Evolutionary conservation across 2,797 vertebrate species (phyloP).

Genomic region (Urophycis tenuis): DNA sequence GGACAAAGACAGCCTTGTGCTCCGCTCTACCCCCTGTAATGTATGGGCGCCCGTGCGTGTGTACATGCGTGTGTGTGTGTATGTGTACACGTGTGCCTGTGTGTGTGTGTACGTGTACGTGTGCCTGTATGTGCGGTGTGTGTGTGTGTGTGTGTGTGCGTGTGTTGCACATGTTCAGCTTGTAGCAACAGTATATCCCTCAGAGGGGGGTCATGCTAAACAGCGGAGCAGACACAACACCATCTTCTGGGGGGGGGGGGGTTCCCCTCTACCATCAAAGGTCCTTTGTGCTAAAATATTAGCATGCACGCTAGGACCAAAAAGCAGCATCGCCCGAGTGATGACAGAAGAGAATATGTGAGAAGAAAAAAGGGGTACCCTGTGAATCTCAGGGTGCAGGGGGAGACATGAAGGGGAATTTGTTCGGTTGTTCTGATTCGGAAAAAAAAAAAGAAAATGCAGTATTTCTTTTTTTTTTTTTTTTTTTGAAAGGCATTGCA

Average conservation of each 20-base stretch:
- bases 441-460: no score
- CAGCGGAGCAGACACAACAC: background rate
- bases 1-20: slow-evolving; percentile 62
- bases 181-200: background rate
- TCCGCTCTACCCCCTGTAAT: slow-evolving; percentile 25
- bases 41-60: background rate
- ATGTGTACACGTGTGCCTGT: slow-evolving; percentile 10
- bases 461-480: background rate
- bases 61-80: slow-evolving; percentile 9
- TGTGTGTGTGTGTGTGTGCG: background rate
- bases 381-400: no score
- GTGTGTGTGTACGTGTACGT: slow-evolving; percentile 10
- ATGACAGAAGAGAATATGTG: no score
- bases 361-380: no score
- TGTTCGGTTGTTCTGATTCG: background rate
- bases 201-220: background rate
- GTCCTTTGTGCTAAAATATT: background rate
- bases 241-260: background rate
- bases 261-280: background rate
- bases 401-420: background rate
- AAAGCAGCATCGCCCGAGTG: background rate
- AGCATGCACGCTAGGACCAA: background rate
- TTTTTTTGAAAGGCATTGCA: background rate
- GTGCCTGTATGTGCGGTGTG: slow-evolving; percentile 21
- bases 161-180: background rate